Evolutionary conservation across 2,113 vertebrate species (phyloP), one percentile per base, ranked within the genome.

Genomic region (Hippocampus mohnikei): DNA sequence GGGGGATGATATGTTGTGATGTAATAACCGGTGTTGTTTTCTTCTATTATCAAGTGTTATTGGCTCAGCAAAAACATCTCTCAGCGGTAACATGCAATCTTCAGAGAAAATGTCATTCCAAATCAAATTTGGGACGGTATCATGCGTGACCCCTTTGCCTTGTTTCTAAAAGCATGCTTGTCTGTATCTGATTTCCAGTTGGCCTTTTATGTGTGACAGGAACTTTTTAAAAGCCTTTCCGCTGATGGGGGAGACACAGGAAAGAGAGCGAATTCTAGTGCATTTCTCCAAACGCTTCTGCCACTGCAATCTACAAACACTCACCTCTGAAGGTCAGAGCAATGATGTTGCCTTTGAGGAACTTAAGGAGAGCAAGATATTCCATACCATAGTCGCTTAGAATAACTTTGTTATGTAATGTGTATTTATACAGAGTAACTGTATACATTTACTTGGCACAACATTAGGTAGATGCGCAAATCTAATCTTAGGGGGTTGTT

Each of bases 171-270:
- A 21, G 33, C 58, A 56, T 16, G 16, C 64, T 15, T 13, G 42
- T 44, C 42, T 44, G 42, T 44, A 44, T 44, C 42, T 73, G 73
- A 79, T 71, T 48, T 50, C 37, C 20, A 23, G 33, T 41, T 77
- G 66, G 72, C 71, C 56, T 69, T 70, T 53, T 48, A 9, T 85
- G 62, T 76, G 59, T 42, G 69, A 73, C 87, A 94, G 93, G 77
- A 91, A 84, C 84, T 94, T 94, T 83, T 81, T 94, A 61, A 94
- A 93, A 83, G 93, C 93, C 25, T 94, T 94, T 72, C 93, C 93
- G 18, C 78, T 94, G 73, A 94, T 94, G 93, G 93, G 93, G 40
- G 93, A 94, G 84, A 94, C 93, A 3, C 93, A 94, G 84, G 93
- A 94, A 83, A 86, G 93, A 77, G 93, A 94, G 70, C 68, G 93